Base-by-base conservation (phyloP, 1,140 invertebrate genomes). In the Drosophila sp. region DNA sequence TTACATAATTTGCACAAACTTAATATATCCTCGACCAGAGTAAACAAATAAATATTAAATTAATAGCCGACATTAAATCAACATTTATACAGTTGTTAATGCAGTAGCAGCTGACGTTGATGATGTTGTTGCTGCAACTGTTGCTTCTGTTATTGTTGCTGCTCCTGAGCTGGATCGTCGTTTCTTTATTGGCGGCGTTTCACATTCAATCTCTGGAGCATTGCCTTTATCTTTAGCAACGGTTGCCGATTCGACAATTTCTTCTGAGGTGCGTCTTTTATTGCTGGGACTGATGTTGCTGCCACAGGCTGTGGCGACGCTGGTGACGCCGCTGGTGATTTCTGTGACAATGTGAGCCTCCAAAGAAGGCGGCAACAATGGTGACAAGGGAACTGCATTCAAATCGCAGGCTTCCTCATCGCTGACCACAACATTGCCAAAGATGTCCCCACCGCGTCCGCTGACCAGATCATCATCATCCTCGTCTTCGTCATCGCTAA, bases 271-370 rank as follows among this genome's bases (percentile, higher is more conserved):
- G 2, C 67, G 48, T 29, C 83, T 51, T 25, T 89, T 89, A 6
- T 83, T 76, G 21, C 56, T 70, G 29, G 84, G 83, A 69, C 83
- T 87, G 32, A 34, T 41, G 34, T 13, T 7, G 40, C 34, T 16
- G 34, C 25, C 14, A 13, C 51, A n/a, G 53, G 27, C 11, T 41
- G 7, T 41, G 16, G 25, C 21, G 29, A 21, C 21, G 27, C 29
- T 57, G 7, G 7, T 13, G 21, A 13, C 14, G 11, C 74, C 72
- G 36, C 38, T 74, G 4, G 77, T 54, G 46, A 91, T 89, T 50
- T 91, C 89, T 7, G 75, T 89, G 36, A 91, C 89, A 21, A 91
- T 87, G 48, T 90, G 90, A 1, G 77, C 86, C 56, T 91, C 84
- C n/a, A 91, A 51, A 1, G 89, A 73, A 0, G 89, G 78, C 4